Percentiles rank a stretch among this genome's conserved stretches.
Conservation (phyloP, 2,113 vertebrate species). For the Podilymbus podiceps region DNA sequence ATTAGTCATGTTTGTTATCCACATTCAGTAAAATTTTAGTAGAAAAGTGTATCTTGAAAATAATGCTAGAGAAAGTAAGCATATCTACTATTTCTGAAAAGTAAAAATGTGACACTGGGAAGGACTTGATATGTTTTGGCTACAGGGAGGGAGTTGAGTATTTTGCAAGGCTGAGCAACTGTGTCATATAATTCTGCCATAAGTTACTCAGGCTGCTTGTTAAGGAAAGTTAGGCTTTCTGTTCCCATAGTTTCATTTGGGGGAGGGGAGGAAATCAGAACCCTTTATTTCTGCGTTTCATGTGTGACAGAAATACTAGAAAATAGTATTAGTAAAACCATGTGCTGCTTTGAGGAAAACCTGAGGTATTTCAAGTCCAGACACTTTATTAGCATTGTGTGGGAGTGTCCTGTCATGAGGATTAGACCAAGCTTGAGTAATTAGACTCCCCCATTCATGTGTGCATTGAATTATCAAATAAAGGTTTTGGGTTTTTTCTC, state of each 20-base stretch:
- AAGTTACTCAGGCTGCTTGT: not conserved
- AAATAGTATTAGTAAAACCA: not conserved
- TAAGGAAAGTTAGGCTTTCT: not conserved
- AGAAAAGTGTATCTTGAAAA: not conserved
- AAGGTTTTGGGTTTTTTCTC: not conserved
- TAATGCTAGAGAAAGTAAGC: not conserved
- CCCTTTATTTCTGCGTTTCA: not conserved
- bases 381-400: not conserved
- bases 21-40: not conserved
- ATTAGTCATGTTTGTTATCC: not conserved
- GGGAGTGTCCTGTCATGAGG: not conserved
- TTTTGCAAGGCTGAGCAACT: not conserved
- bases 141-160: not conserved
- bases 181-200: not conserved
- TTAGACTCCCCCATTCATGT: not conserved
- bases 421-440: not conserved
- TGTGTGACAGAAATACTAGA: not conserved
- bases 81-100: not conserved
- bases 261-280: not conserved
- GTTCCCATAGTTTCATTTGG: not conserved
- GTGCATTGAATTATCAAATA: not conserved
- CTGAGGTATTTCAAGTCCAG: not conserved
- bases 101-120: not conserved
- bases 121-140: not conserved
- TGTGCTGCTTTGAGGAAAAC: not conserved